A percentile compares a stretch with the other conserved stretches of the same genome.
Conservation (phyloP, 2,113 vertebrate species). For the Anthoscopus minutus region DNA sequence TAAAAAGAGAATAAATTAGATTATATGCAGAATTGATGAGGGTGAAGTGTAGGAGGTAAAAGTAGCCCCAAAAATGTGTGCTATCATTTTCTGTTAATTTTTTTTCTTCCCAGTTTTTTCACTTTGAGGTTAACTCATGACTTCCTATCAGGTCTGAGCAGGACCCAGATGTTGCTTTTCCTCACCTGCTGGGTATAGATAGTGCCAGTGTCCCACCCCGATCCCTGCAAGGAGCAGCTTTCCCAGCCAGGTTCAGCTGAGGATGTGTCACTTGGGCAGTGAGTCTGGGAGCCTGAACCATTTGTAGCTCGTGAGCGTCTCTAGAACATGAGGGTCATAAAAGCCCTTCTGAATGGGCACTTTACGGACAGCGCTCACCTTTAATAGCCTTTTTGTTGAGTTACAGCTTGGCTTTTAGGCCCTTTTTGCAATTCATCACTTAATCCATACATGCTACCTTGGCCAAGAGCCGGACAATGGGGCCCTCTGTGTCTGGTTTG, state of each 20-base stretch:
- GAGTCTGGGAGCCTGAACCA: background rate
- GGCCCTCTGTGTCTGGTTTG: slow-evolving; percentile 28
- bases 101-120: fast-evolving
- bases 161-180: background rate
- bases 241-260: background rate
- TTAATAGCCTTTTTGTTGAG: slow-evolving; percentile 61
- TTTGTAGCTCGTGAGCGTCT: background rate
- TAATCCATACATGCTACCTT: slow-evolving; percentile 36
- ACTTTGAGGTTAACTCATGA: background rate
- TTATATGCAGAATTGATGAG: background rate
- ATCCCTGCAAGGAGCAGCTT: background rate
- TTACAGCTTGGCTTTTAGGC: slow-evolving; percentile 55
- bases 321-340: slow-evolving; percentile 23
- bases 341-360: slow-evolving; percentile 53
- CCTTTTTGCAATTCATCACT: slow-evolving; percentile 57
- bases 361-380: slow-evolving; percentile 46
- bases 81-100: background rate
- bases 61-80: background rate
- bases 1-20: background rate
- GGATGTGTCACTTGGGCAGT: background rate
- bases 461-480: slow-evolving; percentile 43
- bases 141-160: background rate
- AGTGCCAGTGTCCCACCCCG: background rate
- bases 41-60: background rate
- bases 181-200: background rate